Conservation (phyloP, 2,797 vertebrate genomes). For the Spinus pinus region DNA sequence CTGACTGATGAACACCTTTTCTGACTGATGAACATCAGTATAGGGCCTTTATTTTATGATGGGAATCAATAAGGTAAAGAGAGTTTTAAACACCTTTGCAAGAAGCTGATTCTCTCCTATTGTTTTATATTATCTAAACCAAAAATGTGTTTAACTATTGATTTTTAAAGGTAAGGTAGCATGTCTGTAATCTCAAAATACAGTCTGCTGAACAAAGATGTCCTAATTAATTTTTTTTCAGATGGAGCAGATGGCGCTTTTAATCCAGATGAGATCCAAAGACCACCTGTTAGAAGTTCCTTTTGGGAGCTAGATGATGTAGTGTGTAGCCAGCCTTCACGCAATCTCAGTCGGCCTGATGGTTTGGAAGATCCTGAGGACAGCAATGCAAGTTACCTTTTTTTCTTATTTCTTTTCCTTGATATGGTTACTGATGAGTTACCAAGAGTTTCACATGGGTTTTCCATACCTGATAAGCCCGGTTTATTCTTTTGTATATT, state of each 20-base stretch:
- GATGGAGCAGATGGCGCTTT: conserved; percentile 91
- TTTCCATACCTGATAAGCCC: neutral
- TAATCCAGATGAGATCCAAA: conserved; percentile 90
- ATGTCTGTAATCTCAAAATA: neutral
- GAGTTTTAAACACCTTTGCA: neutral
- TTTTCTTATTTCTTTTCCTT: neutral
- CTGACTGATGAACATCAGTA: neutral
- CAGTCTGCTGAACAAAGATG: neutral
- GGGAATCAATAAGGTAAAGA: neutral
- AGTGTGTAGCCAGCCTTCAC: conserved; percentile 94
- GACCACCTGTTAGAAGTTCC: conserved; percentile 85
- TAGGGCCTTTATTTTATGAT: neutral
- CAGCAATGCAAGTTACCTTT: conserved; percentile 77
- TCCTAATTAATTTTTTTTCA: conserved; percentile 61
- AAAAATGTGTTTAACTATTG: neutral
- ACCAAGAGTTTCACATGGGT: neutral
- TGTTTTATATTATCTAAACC: neutral
- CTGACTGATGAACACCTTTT: neutral
- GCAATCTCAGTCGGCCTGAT: conserved; percentile 92
- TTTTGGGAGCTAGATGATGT: conserved; percentile 90
- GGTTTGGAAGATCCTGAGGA: conserved; percentile 92
- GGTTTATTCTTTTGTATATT: neutral
- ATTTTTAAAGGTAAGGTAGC: neutral
- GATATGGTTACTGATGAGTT: neutral
- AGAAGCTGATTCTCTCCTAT: neutral